phyloP scores from a whole-genome alignment of 2,888 invertebrate genomes.

The Gymnosoma rotundatum region DNA sequence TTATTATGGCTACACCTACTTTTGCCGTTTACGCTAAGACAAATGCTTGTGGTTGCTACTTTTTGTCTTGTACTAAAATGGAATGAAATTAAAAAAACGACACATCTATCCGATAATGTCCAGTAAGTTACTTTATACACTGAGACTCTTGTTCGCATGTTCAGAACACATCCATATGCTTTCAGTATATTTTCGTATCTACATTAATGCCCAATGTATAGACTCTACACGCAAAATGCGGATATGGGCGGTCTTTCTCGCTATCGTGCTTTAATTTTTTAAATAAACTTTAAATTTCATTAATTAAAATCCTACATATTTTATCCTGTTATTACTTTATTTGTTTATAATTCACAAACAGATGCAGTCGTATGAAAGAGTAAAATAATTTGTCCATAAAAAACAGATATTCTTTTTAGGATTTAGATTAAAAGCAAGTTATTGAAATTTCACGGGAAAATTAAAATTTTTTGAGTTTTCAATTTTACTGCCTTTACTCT shows the following conservation, averaged over 20 bases:
- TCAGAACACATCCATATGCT: background rate
- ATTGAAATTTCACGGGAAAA: no score
- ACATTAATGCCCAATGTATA: background rate
- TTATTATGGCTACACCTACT: constrained; percentile 66
- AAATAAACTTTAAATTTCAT: constrained; percentile 73
- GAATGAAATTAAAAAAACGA: constrained; percentile 14
- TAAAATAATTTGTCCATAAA: no score
- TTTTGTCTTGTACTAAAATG: constrained; percentile 3
- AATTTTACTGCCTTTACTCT: no score
- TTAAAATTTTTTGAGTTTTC: no score
- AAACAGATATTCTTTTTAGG: no score
- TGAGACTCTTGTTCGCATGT: constrained; percentile 1
- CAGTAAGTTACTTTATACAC: constrained; percentile 13
- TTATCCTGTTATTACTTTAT: constrained; percentile 51
- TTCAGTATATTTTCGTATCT: background rate
- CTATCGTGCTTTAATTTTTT: constrained; percentile 73
- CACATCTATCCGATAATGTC: constrained; percentile 26
- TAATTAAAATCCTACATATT: constrained; percentile 71
- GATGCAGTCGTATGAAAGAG: background rate
- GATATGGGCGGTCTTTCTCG: constrained; percentile 72
- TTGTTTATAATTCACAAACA: constrained; percentile 28
- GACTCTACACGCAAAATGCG: constrained; percentile 56
- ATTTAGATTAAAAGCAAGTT: no score
- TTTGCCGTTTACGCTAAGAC: constrained; percentile 36
- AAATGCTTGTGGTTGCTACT: constrained; percentile 32